Evolutionary conservation across 1,140 invertebrate species (phyloP), one percentile per base, ranked within the genome.

Genomic region (Tetramorium parvispinum): DNA sequence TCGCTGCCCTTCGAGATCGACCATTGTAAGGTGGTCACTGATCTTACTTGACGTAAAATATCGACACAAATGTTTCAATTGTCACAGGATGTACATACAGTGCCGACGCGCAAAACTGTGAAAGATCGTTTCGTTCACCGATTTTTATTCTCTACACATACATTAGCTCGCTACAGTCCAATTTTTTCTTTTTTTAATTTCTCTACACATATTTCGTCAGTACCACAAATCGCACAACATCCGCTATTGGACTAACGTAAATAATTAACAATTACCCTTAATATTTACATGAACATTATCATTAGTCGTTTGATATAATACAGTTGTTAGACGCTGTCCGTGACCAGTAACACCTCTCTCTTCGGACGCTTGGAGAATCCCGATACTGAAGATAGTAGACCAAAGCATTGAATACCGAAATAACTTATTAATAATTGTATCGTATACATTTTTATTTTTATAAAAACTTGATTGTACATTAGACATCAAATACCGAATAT

Each of bases 271-370:
- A 82, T 89, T 86, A 87, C 18, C 8, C n/a, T 87, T 68, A 86
- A 88, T 91, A 91, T 91, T 85, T 91, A 91, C 89, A 91, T 11
- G 32, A 68, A 43, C 65, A 88, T 87, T 85, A 88, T 85, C 43
- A 82, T 86, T 88, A 91, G 27, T 79, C 59, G 70, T 61, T 87
- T 40, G n/a, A 90, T 90, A 90, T 90, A 85, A 88, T 88, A 90
- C 89, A 90, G 76, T 82, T 87, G 53, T 81, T 27, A 75, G 57
- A 81, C 49, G 61, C 71, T 83, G 57, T 73, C 57, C 75, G 59
- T 68, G 10, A 27, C 49, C 85, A 32, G 53, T 88, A 89, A 82
- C 32, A 89, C 7, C 18, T 87, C 32, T 37, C 51, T 82, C 37
- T 57, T 59, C 51, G 32, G 11, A 57, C n/a, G 46, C n/a, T 46